Percentiles rank a stretch among this genome's conserved stretches.
Evolutionary conservation across 1,140 invertebrate genomes (phyloP).

Genomic region (Lepidurus couesii): DNA sequence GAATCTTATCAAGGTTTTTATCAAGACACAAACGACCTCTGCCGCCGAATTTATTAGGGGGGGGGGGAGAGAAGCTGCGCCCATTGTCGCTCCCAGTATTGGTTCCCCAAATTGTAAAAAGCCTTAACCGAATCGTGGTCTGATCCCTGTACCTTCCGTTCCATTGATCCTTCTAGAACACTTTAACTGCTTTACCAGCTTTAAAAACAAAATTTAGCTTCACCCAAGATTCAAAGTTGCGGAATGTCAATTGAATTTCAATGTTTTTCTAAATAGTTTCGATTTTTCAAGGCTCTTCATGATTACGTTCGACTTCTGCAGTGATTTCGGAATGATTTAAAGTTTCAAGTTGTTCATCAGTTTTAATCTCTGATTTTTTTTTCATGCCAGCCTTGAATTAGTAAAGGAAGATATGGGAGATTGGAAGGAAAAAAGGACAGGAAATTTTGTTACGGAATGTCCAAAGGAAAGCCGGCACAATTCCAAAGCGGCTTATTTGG

Average conservation of each 20-base stretch:
- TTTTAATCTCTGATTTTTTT: no score
- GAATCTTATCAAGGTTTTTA: slow-evolving; percentile 1
- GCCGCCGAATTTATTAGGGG: not conserved
- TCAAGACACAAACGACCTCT: slow-evolving; percentile 10
- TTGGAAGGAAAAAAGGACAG: no score
- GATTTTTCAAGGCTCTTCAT: no score
- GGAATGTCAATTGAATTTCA: no score
- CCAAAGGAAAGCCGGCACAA: not conserved
- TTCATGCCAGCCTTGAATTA: no score
- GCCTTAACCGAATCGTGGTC: not conserved
- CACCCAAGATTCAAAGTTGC: no score
- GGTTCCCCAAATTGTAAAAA: not conserved
- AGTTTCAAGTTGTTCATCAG: no score
- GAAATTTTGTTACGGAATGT: not conserved
- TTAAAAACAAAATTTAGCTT: no score
- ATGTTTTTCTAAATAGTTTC: no score
- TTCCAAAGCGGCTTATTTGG: not conserved
- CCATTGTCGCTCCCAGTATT: slow-evolving; percentile 8
- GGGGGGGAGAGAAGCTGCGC: not conserved
- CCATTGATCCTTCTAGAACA: not conserved
- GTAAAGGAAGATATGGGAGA: no score
- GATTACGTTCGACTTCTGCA: no score
- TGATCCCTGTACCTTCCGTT: not conserved
- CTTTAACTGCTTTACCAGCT: not conserved
- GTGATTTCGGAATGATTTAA: no score